Conservation (phyloP, 2,113 vertebrate species). For the Cebidichthys violaceus region DNA sequence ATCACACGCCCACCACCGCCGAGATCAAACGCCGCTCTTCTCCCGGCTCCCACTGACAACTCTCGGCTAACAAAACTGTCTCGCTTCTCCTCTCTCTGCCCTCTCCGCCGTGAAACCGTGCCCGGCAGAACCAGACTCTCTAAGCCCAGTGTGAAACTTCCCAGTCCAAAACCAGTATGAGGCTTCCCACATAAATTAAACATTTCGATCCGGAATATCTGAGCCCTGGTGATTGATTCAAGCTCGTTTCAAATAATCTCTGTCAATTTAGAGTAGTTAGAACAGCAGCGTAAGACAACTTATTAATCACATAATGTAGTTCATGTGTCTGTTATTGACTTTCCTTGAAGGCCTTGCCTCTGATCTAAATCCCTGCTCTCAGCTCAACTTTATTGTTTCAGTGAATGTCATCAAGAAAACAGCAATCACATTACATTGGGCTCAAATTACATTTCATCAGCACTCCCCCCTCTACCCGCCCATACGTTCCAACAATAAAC, state of each 20-base stretch:
- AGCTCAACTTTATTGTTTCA: slow-evolving; percentile 17
- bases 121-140: slow-evolving; percentile 33
- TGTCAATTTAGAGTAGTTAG: not conserved
- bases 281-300: not conserved
- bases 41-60: slow-evolving; percentile 57
- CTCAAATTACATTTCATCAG: slow-evolving; percentile 42
- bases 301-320: not conserved
- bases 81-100: slow-evolving; percentile 47
- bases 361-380: slow-evolving; percentile 15
- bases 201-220: slow-evolving; percentile 40
- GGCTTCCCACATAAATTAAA: slow-evolving; percentile 43
- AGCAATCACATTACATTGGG: slow-evolving; percentile 27
- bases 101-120: slow-evolving; percentile 34
- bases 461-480: slow-evolving; percentile 10
- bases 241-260: not conserved
- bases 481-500: slow-evolving; percentile 11
- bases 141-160: slow-evolving; percentile 39
- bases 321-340: not conserved
- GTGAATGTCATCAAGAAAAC: slow-evolving; percentile 45
- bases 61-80: slow-evolving; percentile 61
- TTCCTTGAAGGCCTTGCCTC: not conserved
- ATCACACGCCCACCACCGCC: slow-evolving; percentile 60
- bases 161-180: slow-evolving; percentile 37
- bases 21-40: slow-evolving; percentile 71
- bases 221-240: slow-evolving; percentile 24